Percentiles rank a stretch among this genome's conserved stretches.
phyloP scores from a whole-genome alignment of 2,113 vertebrate genomes.

The Trochalopteron elliotii region DNA sequence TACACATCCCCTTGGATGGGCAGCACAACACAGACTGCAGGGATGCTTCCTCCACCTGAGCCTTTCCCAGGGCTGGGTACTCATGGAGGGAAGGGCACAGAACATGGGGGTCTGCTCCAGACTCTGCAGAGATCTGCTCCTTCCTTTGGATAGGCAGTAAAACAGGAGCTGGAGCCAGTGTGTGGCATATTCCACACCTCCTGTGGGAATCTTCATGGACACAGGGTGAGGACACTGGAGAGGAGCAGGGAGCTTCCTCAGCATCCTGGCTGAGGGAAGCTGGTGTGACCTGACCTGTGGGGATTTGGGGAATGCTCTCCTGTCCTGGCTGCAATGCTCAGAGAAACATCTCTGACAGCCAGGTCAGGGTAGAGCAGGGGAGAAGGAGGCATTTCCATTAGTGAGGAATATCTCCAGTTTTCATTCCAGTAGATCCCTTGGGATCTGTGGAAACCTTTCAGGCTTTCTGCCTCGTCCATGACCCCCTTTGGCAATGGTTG shows the following conservation, averaged over 20 bases:
- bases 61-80: background rate
- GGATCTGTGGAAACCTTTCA: background rate
- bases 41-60: background rate
- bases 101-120: background rate
- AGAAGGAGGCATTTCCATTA: background rate
- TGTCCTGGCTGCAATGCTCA: background rate
- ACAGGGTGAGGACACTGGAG: accelerated
- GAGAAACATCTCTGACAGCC: background rate
- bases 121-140: background rate
- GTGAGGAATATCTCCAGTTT: background rate
- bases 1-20: background rate
- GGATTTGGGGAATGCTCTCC: background rate
- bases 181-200: accelerated
- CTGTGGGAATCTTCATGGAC: background rate
- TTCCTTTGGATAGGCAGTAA: accelerated
- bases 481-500: background rate
- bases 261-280: background rate
- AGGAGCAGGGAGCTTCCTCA: background rate
- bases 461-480: background rate
- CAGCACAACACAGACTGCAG: accelerated
- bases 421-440: background rate
- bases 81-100: background rate
- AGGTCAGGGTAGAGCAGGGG: background rate
- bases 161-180: background rate
- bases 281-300: background rate